Base-by-base conservation (phyloP, 2,797 vertebrate genomes). In the Chelidonichthys spinosus region DNA sequence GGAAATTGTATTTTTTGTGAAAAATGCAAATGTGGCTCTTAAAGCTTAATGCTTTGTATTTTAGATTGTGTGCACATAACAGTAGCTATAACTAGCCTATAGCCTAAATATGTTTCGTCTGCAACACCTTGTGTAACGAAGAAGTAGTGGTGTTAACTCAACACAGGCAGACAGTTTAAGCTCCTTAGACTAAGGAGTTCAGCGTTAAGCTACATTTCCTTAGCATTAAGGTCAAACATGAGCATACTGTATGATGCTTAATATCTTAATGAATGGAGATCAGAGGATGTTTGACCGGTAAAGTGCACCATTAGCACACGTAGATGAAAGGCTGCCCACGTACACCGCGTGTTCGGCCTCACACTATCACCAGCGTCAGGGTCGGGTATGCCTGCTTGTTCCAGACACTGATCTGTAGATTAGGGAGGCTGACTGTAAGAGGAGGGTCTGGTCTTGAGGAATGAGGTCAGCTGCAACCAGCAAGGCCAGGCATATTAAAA, bases 391-490 rank as follows among this genome's bases (percentile, higher is more conserved):
- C n/a, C 39, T 36, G 35, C 62, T 61, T 50, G 47, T 71, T 81
- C 58, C 56, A 76, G 52, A 63, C 39, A 2, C 73, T 66, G 61
- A 72, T 74, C 66, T 76, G 61, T 71, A 81, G 82, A 56, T 80
- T 68, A 71, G 52, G 17, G 49, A 32, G 15, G 40, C 55, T 60
- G 62, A 63, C 66, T 78, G 46, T 39, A 67, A 71, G 64, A 72
- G 54, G 18, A 43, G 71, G 25, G 50, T 40, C 66, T 36, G 59
- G 49, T 36, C 25, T 60, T 47, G 44, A 76, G 68, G 79, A 89
- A 90, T 82, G 83, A 83, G 73, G 81, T 65, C 90, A 91, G 85
- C 91, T 92, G 89, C 74, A 72, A 53, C 56, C 11, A 63, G 53
- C 67, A 70, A 80, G 65, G 75, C 72, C 71, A 77, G 68, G 84